Percentiles rank a stretch among this genome's conserved stretches.
Evolutionary conservation across 1,140 invertebrate species (phyloP).

Genomic region (Drosophila suzukii): DNA sequence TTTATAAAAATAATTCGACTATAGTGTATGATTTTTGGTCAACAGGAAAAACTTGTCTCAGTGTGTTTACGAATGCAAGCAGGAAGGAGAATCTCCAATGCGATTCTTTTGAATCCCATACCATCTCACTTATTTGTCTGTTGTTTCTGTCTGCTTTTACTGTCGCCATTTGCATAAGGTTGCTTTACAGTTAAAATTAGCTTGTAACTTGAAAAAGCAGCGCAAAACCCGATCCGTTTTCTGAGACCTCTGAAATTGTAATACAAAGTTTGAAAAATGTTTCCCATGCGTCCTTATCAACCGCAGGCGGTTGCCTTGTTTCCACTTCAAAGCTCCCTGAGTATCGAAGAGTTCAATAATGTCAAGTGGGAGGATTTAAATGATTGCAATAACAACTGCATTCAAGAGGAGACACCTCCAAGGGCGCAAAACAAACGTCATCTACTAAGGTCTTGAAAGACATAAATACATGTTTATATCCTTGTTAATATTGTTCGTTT

Average conservation of each 20-base stretch:
- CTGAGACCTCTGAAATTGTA: background rate
- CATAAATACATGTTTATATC: too few species aligned
- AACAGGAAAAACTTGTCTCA: background rate
- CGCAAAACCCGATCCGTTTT: background rate
- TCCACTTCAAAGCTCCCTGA: constrained; percentile 46
- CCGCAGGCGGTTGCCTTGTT: constrained; percentile 23
- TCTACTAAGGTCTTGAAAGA: constrained; percentile 9
- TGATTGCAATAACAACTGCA: constrained; percentile 32
- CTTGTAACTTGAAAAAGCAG: constrained; percentile 4
- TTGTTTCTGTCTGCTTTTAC: background rate
- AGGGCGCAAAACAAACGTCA: background rate
- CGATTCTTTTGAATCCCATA: constrained; percentile 12
- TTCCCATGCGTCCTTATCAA: constrained; percentile 33
- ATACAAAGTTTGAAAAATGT: constrained; percentile 34
- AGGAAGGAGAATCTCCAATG: constrained; percentile 12
- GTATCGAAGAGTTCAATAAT: constrained; percentile 60
- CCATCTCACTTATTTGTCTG: constrained; percentile 2
- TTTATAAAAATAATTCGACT: too few species aligned
- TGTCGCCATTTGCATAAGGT: constrained; percentile 38
- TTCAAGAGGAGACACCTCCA: background rate
- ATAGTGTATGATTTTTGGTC: too few species aligned
- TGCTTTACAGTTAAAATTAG: constrained; percentile 26
- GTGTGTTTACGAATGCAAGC: constrained; percentile 16
- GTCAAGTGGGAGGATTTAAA: constrained; percentile 20
- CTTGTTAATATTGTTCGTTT: background rate